Evolutionary conservation across 2,113 vertebrate species (phyloP).

Genomic region (Todiramphus chloris): DNA sequence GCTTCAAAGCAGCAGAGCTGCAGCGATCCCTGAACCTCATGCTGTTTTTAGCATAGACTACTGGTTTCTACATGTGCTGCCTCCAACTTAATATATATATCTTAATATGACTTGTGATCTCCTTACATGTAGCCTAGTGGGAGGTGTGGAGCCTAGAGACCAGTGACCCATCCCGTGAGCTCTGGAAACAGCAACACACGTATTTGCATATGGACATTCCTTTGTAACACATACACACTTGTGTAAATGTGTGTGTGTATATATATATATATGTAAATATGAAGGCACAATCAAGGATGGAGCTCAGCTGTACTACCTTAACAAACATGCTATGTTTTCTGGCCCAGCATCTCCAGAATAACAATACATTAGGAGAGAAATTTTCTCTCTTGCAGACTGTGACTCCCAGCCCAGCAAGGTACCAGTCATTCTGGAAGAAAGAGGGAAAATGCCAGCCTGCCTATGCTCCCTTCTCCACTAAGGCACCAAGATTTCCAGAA

Average conservation of each 20-base stretch:
- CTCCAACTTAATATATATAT: not conserved
- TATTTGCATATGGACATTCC: not conserved
- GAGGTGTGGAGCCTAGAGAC: not conserved
- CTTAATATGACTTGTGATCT: not conserved
- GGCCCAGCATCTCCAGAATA: not conserved
- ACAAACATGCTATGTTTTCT: not conserved
- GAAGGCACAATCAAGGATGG: not conserved
- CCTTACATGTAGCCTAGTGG: not conserved
- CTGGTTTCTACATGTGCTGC: not conserved
- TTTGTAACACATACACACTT: not conserved
- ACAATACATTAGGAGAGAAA: not conserved
- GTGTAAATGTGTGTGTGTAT: not conserved
- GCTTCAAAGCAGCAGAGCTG: not conserved
- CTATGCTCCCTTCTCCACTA: constrained; percentile 73
- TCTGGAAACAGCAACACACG: not conserved
- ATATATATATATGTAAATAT: too few relatives aligned
- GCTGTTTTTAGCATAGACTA: not conserved
- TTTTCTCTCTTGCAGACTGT: constrained; percentile 51
- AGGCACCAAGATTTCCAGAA: constrained; percentile 57
- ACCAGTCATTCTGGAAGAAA: constrained; percentile 64
- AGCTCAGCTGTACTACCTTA: not conserved
- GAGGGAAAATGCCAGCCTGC: constrained; percentile 38
- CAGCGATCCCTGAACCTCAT: not conserved
- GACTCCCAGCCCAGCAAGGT: constrained; percentile 73
- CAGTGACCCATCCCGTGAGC: not conserved